Base-by-base conservation (phyloP, 1,140 invertebrate species). In the Euschistus heros region DNA sequence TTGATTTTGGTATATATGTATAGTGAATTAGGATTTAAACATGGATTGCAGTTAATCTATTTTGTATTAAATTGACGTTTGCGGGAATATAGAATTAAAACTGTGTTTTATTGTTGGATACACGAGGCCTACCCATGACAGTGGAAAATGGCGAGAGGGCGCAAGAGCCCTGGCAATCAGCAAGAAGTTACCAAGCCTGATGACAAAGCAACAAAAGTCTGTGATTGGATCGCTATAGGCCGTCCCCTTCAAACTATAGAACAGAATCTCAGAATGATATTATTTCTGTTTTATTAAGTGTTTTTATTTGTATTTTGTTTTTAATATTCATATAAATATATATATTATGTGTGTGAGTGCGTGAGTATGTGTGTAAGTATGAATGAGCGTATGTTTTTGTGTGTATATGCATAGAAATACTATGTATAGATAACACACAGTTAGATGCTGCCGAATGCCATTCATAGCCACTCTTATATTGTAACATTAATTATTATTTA, bases 171-270 rank as follows among this genome's bases (percentile, higher is more conserved):
- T 50, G 22, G n/a, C n/a, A 50, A 50, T 59, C 5, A 27, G 55
- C 24, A n/a, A 15, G 62, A 63, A 63, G 62, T 63, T 63, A 63
- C 62, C 62, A 50, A 33, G 59, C 59, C 24, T 63, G 64, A 65
- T 22, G 27, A 65, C 59, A 27, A 24, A 59, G 55, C 30, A 59
- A 54, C 24, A 20, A 22, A 54, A 59, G 65, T 62, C 65, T 66
- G 65, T 66, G 65, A 66, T 66, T 66, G 65, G 55, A 55, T 55
- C 64, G 64, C 52, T 55, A 15, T 22, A 47, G 24, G 30, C 42
- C 22, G 44, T 30, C 42, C 33, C 59, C 26, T 46, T n/a, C 46
- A 60, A 59, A 33, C 18, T 59, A 27, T 33, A 59, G 7, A 27
- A 59, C 30, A 59, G 24, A 59, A 59, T 59, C 17, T 26, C 55